A percentile compares a stretch with the other conserved stretches of the same genome.
phyloP scores from a whole-genome alignment of 2,888 invertebrate species.

The Eupithecia pulchellata region DNA sequence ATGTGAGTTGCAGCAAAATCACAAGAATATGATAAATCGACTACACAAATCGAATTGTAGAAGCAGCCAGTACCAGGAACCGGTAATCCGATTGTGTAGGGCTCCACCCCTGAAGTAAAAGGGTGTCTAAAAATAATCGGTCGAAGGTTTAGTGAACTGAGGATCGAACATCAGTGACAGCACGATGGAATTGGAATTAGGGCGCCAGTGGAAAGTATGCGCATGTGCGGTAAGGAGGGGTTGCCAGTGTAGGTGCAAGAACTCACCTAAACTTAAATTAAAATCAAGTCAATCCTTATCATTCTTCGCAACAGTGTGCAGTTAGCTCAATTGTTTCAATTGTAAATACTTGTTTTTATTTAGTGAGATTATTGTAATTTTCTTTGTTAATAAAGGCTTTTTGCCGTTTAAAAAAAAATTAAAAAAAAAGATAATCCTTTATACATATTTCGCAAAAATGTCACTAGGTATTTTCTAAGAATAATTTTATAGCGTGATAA shows the following conservation, averaged over 20 bases:
- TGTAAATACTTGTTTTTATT: no score
- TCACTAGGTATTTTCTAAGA: not conserved
- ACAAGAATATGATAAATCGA: not conserved
- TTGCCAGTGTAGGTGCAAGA: not conserved
- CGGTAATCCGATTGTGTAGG: slow-evolving; percentile 32
- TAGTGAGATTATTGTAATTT: no score
- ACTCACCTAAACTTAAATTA: not conserved
- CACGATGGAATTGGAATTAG: slow-evolving; percentile 23
- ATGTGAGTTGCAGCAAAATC: slow-evolving; percentile 1
- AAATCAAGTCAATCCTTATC: not conserved
- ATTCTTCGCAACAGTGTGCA: no score
- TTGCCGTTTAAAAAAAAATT: no score
- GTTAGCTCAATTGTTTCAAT: no score
- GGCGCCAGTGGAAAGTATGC: slow-evolving; percentile 28
- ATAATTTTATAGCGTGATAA: not conserved
- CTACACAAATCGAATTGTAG: not conserved
- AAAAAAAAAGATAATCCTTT: no score
- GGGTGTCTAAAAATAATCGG: slow-evolving; percentile 37
- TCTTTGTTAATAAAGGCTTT: no score
- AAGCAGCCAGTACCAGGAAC: slow-evolving; percentile 38
- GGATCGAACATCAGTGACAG: slow-evolving; percentile 28
- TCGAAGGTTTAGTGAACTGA: slow-evolving; percentile 34
- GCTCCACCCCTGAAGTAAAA: slow-evolving; percentile 23
- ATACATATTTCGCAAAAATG: not conserved
- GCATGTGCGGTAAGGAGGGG: slow-evolving; percentile 21